Percentiles rank a stretch among this genome's conserved stretches.
Conservation (phyloP, 2,113 vertebrate genomes). For the Peromyscus californicus region DNA sequence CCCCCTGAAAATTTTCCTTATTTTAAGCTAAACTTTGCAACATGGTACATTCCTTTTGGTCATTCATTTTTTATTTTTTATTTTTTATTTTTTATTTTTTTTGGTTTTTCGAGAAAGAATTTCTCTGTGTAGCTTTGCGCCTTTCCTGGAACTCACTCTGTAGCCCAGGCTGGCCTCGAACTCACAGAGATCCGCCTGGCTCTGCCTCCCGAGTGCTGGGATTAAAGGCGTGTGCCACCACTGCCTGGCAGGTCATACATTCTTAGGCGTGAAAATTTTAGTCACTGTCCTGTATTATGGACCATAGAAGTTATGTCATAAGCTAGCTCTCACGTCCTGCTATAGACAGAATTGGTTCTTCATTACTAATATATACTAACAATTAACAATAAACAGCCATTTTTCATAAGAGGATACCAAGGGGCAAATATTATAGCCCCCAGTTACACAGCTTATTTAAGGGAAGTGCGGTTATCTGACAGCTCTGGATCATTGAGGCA, state of each 20-base stretch:
- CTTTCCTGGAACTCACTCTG: too few species aligned
- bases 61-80: background rate
- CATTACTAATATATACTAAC: background rate
- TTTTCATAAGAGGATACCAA: background rate
- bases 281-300: background rate
- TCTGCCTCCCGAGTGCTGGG: too few species aligned
- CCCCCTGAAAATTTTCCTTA: background rate
- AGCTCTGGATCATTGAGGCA: background rate
- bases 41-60: background rate
- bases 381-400: constrained; percentile 38
- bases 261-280: constrained; percentile 9
- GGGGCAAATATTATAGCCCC: background rate
- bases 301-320: background rate
- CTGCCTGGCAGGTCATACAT: too few species aligned
- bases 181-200: too few species aligned
- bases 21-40: constrained; percentile 1
- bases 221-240: too few species aligned
- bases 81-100: too few species aligned
- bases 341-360: constrained; percentile 30
- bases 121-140: too few species aligned
- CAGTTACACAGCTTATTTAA: constrained; percentile 28
- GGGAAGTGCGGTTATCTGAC: constrained; percentile 28
- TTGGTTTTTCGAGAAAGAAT: too few species aligned
- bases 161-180: too few species aligned
- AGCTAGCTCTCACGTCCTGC: background rate